Evolutionary conservation across 2,888 invertebrate genomes (phyloP), one percentile per base, ranked within the genome.

Genomic region (Ormyrus labotus): DNA sequence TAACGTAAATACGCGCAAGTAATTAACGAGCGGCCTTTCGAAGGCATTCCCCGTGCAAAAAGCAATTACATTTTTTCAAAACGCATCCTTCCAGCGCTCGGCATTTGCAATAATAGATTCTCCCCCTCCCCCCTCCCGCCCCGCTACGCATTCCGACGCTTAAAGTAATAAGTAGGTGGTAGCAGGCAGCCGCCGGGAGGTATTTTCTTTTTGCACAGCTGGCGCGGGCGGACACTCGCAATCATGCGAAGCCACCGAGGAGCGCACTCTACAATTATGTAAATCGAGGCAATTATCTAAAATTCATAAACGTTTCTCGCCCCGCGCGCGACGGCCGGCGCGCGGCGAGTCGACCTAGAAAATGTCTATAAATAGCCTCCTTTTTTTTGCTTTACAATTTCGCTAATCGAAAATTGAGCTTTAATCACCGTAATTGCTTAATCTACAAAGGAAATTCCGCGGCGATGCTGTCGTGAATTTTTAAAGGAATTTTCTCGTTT

Each of bases 281-380:
- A 76, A 76, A 76, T 63, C 63, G 63, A 63, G 47, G 63, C 61
- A 61, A 69, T 68, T 63, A 69, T 60, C 60, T 61, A 69, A 53
- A 69, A 69, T 69, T 61, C 19, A 55, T 63, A 69, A 69, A 76
- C 19, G 64, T 63, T 55, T 53, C 47, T 47, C 10, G 60, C 51
- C 55, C 9, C 6, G n/a, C 19, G 19, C 19, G 1, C 64, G 34
- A 6, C 10, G 45, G 34, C 45, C 9, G 6, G 4, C 34, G n/a
- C 19, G 19, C 19, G 1, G 1, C 7, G 67, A 75, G 60, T 68
- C 53, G 74, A 67, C 67, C 67, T 48, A 68, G 67, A 67, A 67
- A 75, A 64, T 58, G n/a, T 5, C 55, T 67, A 55, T 63, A 55
- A 68, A 68, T 68, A 68, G 11, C 67, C 34, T 7, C 0, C 34